Evolutionary conservation across 2,113 vertebrate genomes (phyloP), one percentile per base, ranked within the genome.

Genomic region (Cottus gobio): DNA sequence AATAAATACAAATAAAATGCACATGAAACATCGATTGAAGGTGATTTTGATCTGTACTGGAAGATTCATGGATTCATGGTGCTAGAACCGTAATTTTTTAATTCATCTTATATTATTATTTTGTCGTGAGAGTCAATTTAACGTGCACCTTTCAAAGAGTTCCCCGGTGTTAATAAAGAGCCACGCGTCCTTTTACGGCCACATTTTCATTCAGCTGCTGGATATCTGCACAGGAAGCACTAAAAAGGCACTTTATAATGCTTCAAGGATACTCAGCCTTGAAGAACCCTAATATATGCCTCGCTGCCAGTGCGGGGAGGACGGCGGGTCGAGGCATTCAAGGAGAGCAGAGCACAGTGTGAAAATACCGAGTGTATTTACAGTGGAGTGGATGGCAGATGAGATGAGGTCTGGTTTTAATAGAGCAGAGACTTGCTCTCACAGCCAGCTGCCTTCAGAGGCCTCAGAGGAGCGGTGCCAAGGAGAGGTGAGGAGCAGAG

Each of bases 341-440:
- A 85, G 87, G 87, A 85, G 80, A 86, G 78, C 80, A 30, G 77
- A 73, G 82, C 72, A 28, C 82, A n/a, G 83, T 79, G 84, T 78
- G 85, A 89, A 86, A 63, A 78, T 63, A 75, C 57, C 13, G 72
- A 82, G 86, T 84, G 85, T 89, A 84, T 92, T 93, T 93, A 88
- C 88, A 90, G 85, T 81, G 82, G 73, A 80, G 75, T 65, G 83
- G 90, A 90, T 82, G 89, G 87, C 86, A 88, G 89, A 90, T 84
- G 91, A 89, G 90, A 90, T 87, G 87, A 87, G 85, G 84, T 74
- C 82, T 85, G 68, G 75, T 88, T 91, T 88, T 87, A 93, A 87
- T 88, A 85, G 91, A 91, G 88, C 87, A 50, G 82, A 86, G 87
- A 88, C 73, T 63, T 65, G 83, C 86, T 82, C 82, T 71, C 82